A percentile compares a stretch with the other conserved stretches of the same genome.
Evolutionary conservation across 2,888 invertebrate genomes (phyloP).

Genomic region (Cyrtodaria siliqua): DNA sequence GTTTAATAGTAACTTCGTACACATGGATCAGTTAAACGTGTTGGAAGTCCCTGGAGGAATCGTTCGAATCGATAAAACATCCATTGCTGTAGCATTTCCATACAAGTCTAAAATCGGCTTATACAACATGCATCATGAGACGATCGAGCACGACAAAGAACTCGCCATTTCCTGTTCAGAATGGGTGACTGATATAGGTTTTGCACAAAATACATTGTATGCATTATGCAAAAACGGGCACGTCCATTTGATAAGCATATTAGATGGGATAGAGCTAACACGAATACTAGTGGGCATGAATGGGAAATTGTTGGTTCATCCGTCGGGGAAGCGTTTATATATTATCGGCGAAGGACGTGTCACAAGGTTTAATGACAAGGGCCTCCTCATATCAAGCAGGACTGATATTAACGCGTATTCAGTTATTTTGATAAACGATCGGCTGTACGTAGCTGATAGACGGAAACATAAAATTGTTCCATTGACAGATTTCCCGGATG

Average conservation of each 20-base stretch:
- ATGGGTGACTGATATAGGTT: constrained; percentile 50
- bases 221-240: constrained; percentile 52
- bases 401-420: constrained; percentile 45
- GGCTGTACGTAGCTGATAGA: constrained; percentile 47
- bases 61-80: constrained; percentile 11
- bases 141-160: constrained; percentile 23
- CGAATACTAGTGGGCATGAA: constrained; percentile 33
- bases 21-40: constrained; percentile 19
- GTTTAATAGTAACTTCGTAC: constrained; percentile 13
- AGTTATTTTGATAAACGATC: constrained; percentile 38
- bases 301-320: constrained; percentile 35
- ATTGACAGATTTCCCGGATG: constrained; percentile 19
- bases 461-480: constrained; percentile 42
- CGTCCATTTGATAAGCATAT: constrained; percentile 33
- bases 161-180: constrained; percentile 38
- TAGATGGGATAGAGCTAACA: constrained; percentile 22
- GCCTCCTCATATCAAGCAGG: constrained; percentile 39
- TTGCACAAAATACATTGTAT: constrained; percentile 26
- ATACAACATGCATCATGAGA: constrained; percentile 13
- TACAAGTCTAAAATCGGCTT: constrained; percentile 43
- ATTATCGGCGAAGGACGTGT: constrained; percentile 43
- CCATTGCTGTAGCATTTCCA: constrained; percentile 42
- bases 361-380: constrained; percentile 39
- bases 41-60: constrained; percentile 35
- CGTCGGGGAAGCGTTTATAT: constrained; percentile 34